Percentiles rank a stretch among this genome's conserved stretches.
These are phyloP conservation scores for Bubo bubo DNA, from an alignment of 2,113 vertebrate genomes.

Conservation along the genomic window DNA sequence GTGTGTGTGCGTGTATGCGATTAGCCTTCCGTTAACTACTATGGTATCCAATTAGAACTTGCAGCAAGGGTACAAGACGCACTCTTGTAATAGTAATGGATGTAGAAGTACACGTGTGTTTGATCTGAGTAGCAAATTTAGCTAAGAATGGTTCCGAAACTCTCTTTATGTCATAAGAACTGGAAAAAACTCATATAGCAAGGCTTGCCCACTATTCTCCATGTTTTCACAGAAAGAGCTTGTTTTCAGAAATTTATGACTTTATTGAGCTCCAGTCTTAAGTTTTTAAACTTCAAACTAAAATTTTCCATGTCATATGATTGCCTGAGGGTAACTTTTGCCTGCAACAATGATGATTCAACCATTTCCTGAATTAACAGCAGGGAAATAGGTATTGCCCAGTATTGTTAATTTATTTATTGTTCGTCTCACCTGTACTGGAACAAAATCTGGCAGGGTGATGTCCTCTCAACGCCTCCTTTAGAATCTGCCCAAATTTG, in stretches of 20 bases:
- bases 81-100: not conserved
- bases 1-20: not conserved
- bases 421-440: not conserved
- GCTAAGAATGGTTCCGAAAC: not conserved
- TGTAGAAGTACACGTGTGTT: accelerated
- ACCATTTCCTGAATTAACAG: not conserved
- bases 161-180: not conserved
- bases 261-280: not conserved
- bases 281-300: not conserved
- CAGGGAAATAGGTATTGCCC: not conserved
- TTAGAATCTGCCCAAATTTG: not conserved
- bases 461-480: not conserved
- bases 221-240: not conserved
- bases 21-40: not conserved
- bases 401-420: not conserved
- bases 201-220: not conserved
- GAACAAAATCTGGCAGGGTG: not conserved
- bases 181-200: not conserved
- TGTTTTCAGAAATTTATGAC: not conserved
- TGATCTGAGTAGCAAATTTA: not conserved
- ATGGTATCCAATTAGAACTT: not conserved
- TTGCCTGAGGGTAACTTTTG: not conserved
- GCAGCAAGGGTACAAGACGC: not conserved
- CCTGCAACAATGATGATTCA: not conserved
- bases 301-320: not conserved